Conservation (phyloP, 2,888 invertebrate species). For the Drosophila picticornis region DNA sequence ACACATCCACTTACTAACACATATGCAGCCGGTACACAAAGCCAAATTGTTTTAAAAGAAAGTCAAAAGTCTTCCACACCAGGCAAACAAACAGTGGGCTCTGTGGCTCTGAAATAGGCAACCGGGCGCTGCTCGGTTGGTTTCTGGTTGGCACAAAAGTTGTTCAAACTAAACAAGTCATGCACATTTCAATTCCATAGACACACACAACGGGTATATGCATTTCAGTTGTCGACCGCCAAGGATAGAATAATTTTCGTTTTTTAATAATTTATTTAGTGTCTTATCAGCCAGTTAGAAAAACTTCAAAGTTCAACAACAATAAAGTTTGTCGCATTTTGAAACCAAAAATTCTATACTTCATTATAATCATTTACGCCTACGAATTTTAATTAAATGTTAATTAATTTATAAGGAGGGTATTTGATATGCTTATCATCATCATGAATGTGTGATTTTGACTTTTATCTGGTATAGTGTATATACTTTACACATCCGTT, state of each 20-base stretch:
- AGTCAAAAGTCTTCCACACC: constrained; percentile 74
- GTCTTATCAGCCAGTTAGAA: background rate
- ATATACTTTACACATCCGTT: constrained; percentile 57
- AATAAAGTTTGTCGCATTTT: background rate
- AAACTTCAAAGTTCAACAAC: background rate
- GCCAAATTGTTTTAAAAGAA: constrained; percentile 81
- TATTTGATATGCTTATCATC: constrained; percentile 1
- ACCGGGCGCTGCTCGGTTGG: constrained; percentile 11
- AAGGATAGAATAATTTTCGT: background rate
- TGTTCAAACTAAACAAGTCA: constrained; percentile 77
- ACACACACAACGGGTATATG: background rate
- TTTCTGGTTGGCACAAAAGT: constrained; percentile 47
- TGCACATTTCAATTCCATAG: constrained; percentile 62
- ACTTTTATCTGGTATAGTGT: constrained; percentile 26
- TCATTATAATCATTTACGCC: background rate
- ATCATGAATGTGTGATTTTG: constrained; percentile 18
- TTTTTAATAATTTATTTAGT: background rate
- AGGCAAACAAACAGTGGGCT: constrained; percentile 61
- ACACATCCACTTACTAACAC: constrained; percentile 1
- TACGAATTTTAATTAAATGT: background rate
- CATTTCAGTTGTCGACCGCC: background rate
- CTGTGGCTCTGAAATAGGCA: constrained; percentile 50
- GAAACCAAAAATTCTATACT: accelerated
- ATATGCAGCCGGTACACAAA: constrained; percentile 49
- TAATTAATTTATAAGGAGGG: background rate